Evolutionary conservation across 2,888 invertebrate species (phyloP).

Genomic region (Ormyrus nitidulus): DNA sequence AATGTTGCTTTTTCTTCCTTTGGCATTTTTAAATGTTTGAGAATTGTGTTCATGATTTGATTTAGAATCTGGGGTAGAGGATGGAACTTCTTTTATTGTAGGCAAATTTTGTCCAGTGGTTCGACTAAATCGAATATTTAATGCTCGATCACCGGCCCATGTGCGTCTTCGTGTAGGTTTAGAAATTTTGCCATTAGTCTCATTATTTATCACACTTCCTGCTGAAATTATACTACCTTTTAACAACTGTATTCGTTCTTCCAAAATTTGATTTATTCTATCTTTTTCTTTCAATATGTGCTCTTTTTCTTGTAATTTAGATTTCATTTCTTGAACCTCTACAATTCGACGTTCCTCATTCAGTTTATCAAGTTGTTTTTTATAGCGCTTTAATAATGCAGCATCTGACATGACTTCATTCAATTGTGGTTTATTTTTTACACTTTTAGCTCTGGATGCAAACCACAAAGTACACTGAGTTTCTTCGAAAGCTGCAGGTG

Average conservation of each 20-base stretch:
- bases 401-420: conserved; percentile 86
- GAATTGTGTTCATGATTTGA: neutral
- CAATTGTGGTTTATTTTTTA: conserved; percentile 87
- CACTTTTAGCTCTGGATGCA: conserved; percentile 87
- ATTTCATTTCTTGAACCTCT: conserved; percentile 66
- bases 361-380: conserved; percentile 81
- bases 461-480: conserved; percentile 84
- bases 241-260: conserved; percentile 69
- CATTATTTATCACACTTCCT: conserved; percentile 52
- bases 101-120: conserved; percentile 52
- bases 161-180: conserved; percentile 68
- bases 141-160: conserved; percentile 65
- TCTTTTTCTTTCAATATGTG: conserved; percentile 67
- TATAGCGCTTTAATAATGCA: conserved; percentile 83
- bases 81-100: conserved; percentile 61
- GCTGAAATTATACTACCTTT: conserved; percentile 68
- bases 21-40: conserved; percentile 22
- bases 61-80: conserved; percentile 39
- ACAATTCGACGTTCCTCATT: conserved; percentile 75
- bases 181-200: conserved; percentile 55
- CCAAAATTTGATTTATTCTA: conserved; percentile 66
- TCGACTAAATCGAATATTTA: conserved; percentile 37
- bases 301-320: conserved; percentile 63
- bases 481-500: conserved; percentile 87
- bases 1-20: conserved; percentile 62